phyloP scores from a whole-genome alignment of 2,113 vertebrate genomes.

The Agelaius tricolor region DNA sequence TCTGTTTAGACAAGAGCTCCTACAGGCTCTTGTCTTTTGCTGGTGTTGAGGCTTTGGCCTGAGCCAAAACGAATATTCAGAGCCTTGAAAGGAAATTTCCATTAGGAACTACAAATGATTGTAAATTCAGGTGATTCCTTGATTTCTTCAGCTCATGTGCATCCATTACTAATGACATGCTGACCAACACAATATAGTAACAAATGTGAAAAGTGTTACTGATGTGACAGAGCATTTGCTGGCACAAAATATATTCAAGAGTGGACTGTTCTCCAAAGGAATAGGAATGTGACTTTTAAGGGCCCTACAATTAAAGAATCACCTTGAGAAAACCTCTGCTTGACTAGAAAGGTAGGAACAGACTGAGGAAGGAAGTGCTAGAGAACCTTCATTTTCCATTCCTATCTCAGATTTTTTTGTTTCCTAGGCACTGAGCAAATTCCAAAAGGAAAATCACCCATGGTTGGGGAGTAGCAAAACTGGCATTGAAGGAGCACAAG shows the following conservation, averaged over 20 bases:
- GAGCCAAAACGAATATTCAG: background rate
- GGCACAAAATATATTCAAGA: background rate
- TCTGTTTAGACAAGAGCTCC: background rate
- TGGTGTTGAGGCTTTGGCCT: background rate
- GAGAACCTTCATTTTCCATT: background rate
- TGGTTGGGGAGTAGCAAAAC: background rate
- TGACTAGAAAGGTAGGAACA: background rate
- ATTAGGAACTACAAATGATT: background rate
- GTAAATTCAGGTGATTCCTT: background rate
- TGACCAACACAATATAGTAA: background rate
- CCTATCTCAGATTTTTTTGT: background rate
- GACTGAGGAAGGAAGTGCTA: background rate
- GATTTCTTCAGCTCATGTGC: background rate
- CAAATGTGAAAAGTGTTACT: background rate
- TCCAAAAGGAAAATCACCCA: background rate
- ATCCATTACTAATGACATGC: background rate
- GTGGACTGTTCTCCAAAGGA: background rate
- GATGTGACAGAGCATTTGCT: background rate
- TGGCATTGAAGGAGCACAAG: background rate
- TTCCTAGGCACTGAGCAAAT: background rate
- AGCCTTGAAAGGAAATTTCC: background rate
- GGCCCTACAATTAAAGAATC: background rate
- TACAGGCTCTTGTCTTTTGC: background rate
- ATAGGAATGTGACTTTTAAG: background rate
- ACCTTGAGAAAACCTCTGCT: background rate